Evolutionary conservation across 2,797 vertebrate species (phyloP).

Genomic region (Phrynocephalus guinanensis): DNA sequence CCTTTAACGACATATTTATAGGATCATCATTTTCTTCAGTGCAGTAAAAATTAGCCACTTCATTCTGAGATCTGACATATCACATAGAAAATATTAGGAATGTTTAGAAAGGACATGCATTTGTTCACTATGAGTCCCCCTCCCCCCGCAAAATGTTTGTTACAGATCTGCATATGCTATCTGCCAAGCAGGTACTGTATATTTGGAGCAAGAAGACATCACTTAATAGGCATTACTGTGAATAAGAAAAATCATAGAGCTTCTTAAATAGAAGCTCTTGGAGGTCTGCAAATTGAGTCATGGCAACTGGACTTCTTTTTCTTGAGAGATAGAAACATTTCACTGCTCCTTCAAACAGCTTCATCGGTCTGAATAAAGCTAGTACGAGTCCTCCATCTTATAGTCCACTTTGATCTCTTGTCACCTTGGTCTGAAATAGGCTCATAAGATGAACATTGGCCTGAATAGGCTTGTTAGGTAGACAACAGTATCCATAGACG

Average conservation of each 20-base stretch:
- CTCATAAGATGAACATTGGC: too few species aligned
- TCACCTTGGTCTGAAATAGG: too few species aligned
- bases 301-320: too few species aligned
- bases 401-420: too few species aligned
- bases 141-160: neutral
- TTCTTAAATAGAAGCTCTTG: neutral
- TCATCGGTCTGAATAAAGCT: too few species aligned
- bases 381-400: too few species aligned
- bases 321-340: too few species aligned
- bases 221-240: neutral
- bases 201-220: neutral
- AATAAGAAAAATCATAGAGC: neutral
- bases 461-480: too few species aligned
- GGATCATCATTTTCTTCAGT: neutral
- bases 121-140: neutral
- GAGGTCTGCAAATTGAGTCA: too few species aligned
- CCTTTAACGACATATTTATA: neutral
- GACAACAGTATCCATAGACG: too few species aligned
- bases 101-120: neutral
- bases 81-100: neutral
- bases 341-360: too few species aligned
- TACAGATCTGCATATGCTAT: neutral
- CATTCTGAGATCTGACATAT: neutral
- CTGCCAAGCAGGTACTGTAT: too few species aligned
- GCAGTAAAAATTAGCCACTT: neutral